Conservation (phyloP, 2,888 invertebrate genomes). For the Agonum fuliginosum region DNA sequence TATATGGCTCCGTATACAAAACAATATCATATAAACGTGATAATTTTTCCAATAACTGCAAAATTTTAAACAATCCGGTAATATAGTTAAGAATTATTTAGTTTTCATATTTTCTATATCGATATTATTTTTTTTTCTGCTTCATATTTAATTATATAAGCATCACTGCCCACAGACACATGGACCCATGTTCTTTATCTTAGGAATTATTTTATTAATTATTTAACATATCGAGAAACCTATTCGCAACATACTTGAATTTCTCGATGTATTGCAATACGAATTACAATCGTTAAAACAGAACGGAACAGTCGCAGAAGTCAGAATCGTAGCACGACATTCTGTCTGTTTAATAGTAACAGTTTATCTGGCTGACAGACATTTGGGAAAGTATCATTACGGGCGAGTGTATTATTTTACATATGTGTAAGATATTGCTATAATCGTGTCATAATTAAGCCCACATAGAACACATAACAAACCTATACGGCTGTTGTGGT, state of each 20-base stretch:
- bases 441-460: slow-evolving; percentile 62
- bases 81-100: slow-evolving; percentile 56
- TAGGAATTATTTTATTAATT: slow-evolving; percentile 56
- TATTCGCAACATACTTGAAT: slow-evolving; percentile 42
- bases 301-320: slow-evolving; percentile 39
- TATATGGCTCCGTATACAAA: slow-evolving; percentile 58
- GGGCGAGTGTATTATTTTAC: slow-evolving; percentile 9
- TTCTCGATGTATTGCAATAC: slow-evolving; percentile 47
- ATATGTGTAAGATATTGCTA: slow-evolving; percentile 46
- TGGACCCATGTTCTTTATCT: slow-evolving; percentile 59
- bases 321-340: slow-evolving; percentile 21
- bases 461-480: slow-evolving; percentile 59
- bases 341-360: slow-evolving; percentile 29
- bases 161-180: slow-evolving; percentile 59
- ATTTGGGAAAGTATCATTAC: not conserved
- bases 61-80: slow-evolving; percentile 58
- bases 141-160: slow-evolving; percentile 52
- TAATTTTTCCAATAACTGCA: slow-evolving; percentile 57
- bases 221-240: slow-evolving; percentile 49
- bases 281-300: slow-evolving; percentile 42
- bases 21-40: slow-evolving; percentile 58
- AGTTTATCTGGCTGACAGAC: slow-evolving; percentile 33
- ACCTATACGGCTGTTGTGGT: slow-evolving; percentile 44
- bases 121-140: slow-evolving; percentile 31
- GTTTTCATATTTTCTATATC: slow-evolving; percentile 48